Conservation (phyloP, 1,140 invertebrate genomes). For the Drosophila guanche region DNA sequence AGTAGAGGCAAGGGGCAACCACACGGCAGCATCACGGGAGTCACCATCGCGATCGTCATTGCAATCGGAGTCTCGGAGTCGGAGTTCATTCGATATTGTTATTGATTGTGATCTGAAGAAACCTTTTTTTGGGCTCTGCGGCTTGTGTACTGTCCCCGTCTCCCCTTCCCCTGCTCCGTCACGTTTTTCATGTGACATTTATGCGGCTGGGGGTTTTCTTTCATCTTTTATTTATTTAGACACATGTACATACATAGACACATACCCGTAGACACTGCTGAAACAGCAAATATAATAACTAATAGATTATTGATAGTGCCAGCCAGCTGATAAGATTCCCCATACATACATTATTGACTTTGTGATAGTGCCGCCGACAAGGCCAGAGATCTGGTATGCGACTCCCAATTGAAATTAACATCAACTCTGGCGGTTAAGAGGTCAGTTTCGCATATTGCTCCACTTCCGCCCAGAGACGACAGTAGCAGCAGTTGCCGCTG, state of each 20-base stretch:
- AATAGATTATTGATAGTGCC: constrained; percentile 61
- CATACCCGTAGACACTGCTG: not conserved
- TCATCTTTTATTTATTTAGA: constrained; percentile 49
- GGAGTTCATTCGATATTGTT: constrained; percentile 75
- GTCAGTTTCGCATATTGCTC: constrained; percentile 59
- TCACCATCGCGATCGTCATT: constrained; percentile 19
- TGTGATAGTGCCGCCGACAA: constrained; percentile 69
- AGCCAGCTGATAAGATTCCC: constrained; percentile 57
- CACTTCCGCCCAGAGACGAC: constrained; percentile 53
- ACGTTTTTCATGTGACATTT: constrained; percentile 53
- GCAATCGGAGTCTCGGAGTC: constrained; percentile 9
- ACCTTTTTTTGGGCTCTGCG: constrained; percentile 64
- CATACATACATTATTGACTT: constrained; percentile 38
- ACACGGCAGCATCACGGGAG: constrained; percentile 65
- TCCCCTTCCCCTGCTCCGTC: not conserved
- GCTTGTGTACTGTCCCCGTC: constrained; percentile 29
- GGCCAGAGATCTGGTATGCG: constrained; percentile 32
- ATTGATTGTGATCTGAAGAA: constrained; percentile 69
- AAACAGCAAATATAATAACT: constrained; percentile 46
- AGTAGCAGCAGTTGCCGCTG: too few species aligned
- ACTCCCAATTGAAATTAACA: constrained; percentile 31
- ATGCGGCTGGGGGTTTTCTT: constrained; percentile 38
- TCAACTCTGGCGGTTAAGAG: constrained; percentile 40
- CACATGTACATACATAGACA: not conserved
- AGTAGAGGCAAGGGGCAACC: constrained; percentile 34